A percentile compares a stretch with the other conserved stretches of the same genome.
Conservation (phyloP, 2,797 vertebrate genomes). For the Hypotaenidia philippensis region DNA sequence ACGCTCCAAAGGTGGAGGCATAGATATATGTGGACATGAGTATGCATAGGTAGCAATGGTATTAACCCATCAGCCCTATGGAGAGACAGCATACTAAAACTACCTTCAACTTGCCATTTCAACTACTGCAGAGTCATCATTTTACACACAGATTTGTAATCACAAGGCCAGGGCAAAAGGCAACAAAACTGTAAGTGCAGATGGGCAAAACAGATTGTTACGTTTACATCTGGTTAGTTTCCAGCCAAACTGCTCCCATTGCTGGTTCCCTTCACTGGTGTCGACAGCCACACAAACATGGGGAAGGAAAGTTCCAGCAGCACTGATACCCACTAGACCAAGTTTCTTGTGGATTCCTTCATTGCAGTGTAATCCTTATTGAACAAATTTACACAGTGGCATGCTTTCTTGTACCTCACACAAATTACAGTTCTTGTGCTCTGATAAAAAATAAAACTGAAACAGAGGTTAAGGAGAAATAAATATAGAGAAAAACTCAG, state of each 20-base stretch:
- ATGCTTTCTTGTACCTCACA: background rate
- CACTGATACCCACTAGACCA: background rate
- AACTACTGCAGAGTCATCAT: background rate
- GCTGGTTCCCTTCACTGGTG: background rate
- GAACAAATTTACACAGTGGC: fast-evolving
- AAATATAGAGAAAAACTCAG: background rate
- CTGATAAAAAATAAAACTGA: background rate
- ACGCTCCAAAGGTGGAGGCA: background rate
- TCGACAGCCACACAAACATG: background rate
- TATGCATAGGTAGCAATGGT: background rate
- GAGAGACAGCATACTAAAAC: background rate
- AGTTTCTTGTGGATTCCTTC: background rate
- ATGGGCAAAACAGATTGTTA: background rate
- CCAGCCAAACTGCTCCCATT: background rate
- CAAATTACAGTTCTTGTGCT: background rate
- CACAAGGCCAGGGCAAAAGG: background rate
- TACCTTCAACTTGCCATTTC: background rate
- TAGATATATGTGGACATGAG: background rate
- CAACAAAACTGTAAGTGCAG: background rate
- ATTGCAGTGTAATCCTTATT: background rate
- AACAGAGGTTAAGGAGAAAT: too few relatives aligned
- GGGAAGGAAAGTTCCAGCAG: background rate
- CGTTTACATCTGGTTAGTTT: background rate
- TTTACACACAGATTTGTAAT: background rate
- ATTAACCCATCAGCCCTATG: background rate